These are phyloP conservation scores for Lasaia peninsularis DNA, from an alignment of 1,140 invertebrate genomes.

Conservation along the genomic window DNA sequence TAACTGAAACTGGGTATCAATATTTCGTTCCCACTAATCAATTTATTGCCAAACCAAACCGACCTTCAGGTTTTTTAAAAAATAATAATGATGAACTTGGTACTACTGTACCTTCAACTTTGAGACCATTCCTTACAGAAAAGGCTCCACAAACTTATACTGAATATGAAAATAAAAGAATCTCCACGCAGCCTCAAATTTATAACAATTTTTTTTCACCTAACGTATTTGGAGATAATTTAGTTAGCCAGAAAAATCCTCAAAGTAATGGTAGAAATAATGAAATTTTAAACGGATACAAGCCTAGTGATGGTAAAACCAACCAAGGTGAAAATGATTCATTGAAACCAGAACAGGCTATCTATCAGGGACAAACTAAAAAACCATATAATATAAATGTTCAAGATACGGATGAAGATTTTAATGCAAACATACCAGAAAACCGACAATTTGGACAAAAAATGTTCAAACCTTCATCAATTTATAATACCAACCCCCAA, in stretches of 20 bases:
- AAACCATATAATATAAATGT: not conserved
- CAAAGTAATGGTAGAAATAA: not conserved
- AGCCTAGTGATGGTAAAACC: not conserved
- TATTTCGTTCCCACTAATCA: constrained; percentile 18
- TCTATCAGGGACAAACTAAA: not conserved
- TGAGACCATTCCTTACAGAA: not conserved
- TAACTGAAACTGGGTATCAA: constrained; percentile 15
- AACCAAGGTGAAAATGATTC: not conserved
- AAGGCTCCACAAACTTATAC: not conserved
- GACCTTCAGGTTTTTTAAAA: not conserved
- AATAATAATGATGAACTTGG: not conserved
- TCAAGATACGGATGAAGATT: not conserved
- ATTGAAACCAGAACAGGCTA: not conserved
- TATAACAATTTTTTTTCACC: not conserved
- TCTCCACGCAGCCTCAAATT: not conserved
- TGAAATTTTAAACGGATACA: not conserved
- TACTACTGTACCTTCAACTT: not conserved
- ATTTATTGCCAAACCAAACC: not conserved
- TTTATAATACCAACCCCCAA: not conserved
- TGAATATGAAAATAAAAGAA: not conserved
- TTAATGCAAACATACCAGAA: not conserved
- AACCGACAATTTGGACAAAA: not conserved
- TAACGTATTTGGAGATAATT: not conserved
- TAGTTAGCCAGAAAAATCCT: not conserved
- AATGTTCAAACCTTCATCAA: not conserved